Base-by-base conservation (phyloP, 1,140 invertebrate species). In the Brachionus asplanchnoidis region DNA sequence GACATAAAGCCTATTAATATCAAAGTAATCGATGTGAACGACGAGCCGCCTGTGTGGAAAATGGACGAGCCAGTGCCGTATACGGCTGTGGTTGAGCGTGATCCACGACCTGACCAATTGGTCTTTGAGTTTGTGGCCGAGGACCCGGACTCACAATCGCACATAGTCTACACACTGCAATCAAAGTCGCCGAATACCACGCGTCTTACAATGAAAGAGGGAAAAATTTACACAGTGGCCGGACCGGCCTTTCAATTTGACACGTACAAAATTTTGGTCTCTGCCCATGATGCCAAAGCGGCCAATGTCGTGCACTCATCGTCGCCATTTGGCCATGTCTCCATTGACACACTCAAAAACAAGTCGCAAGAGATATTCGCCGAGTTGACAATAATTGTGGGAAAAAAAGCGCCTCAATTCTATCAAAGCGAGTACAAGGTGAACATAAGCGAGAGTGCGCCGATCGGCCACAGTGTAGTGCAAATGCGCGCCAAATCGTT, bases 41-140 rank as follows among this genome's bases (percentile, higher is more conserved):
- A 84, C 32, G 83, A 84, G 40, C 44, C 53, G 20, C 83, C 83
- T 0, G 42, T 42, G 8, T 84, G 83, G 83, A 56, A 40, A 60
- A 84, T 84, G 83, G 66, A 73, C 42, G 83, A 84, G 17, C 83
- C 83, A 23, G 53, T 84, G 14, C 83, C 66, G 11, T 84, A 84
- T 14, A 75, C 66, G 26, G 66, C 83, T 4, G 66, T 56, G 26
- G 66, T 84, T 1, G 83, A 84, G 17, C 23, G 42, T 0, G 56
- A 50, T 73, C 53, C 83, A 3, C 7, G 83, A 75, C 66, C 66
- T 6, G 68, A 44, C 7, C 66, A 53, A 46, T n/a, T 73, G 23
- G 36, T 84, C 2, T 84, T 84, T 77, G 44, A 46, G 12, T 73
- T 84, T 7, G 40, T 40, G 20, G 83, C 83, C 17, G 32, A 77